Base-by-base conservation (phyloP, 2,113 vertebrate genomes). In the Formicarius rufipectus region DNA sequence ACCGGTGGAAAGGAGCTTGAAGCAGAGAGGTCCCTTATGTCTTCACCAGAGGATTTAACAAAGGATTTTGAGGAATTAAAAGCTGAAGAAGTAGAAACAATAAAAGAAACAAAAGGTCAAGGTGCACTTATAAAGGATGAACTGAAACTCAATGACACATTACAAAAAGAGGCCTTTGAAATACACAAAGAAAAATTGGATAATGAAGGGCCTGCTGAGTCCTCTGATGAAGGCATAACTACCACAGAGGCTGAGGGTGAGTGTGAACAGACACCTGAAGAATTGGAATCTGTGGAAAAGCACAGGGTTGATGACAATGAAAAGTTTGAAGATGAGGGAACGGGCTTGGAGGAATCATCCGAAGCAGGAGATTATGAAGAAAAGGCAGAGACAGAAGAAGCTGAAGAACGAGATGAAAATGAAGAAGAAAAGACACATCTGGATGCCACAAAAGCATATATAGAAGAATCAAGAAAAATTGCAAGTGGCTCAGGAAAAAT, bases 41-140 rank as follows among this genome's bases (percentile, higher is more conserved):
- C 99, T 35, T 98, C 99, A 92, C 99, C 99, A 67, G 99, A 99
- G 72, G 99, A 99, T 95, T 98, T 99, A 85, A 99, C 99, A 62
- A 99, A 99, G 93, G 99, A 99, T 91, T 99, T 99, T 97, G 99
- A 99, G 87, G 98, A 99, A 90, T 96, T 99, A 58, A 98, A 97
- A 97, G 98, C 98, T 49, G 99, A 99, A 94, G 98, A 99, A 89
- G 93, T 98, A 6, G 96, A 96, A 67, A 98, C 98, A 30, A 97
- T 97, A 16, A 98, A 98, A 69, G 98, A 98, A 58, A 97, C 94
- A 45, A 97, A 98, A 74, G 91, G 97, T 93, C 97, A 98, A 89
- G 96, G 92, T 52, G 94, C 95, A 20, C 91, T 98, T 66, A 94
- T 92, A 49, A 93, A 96, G 35, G 97, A 97, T 35, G 98, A 98